Evolutionary conservation across 2,797 vertebrate genomes (phyloP), one percentile per base, ranked within the genome.

Genomic region (Chrosomus eos): DNA sequence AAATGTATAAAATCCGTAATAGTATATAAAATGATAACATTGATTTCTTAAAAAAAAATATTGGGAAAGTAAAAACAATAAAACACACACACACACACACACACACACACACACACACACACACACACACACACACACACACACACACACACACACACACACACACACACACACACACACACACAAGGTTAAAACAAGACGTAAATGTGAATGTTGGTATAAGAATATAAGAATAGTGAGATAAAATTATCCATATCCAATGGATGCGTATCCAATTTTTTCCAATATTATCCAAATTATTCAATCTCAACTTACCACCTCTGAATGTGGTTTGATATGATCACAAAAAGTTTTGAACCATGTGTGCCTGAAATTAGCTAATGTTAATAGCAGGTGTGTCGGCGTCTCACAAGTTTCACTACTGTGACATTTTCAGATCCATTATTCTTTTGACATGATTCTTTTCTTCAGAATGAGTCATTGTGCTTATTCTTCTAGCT

Each of bases 391-490:
- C 43, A 16, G 66, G 38, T 28, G 13, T 62, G 33, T 43, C 28
- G 1, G 13, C n/a, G 6, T 45, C 3, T 7, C 10, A 23, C 23
- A 66, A 31, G 14, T 28, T 40, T 83, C 67, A 77, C 23, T 58
- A 81, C 36, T 75, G 13, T 21, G 48, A 55, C 28, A 26, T 83
- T 72, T 79, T 26, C 64, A 72, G 78, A 55, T 84, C 55, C 55
- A 64, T 87, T 84, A 64, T 81, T 81, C 72, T 55, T 71, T 72
- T 66, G 71, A 45, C 45, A 67, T 73, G 43, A n/a, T 60, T 77
- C 28, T 26, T 8, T 74, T 80, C 43, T 55, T 77, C 13, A 38
- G 18, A 66, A 33, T 26, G 43, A 48, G 16, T 55, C 75, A 58
- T 19, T 72, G 53, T 31, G 64, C 76, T 83, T 80, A 76, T 33